These are phyloP conservation scores for Aproaerema taeniolella DNA, from an alignment of 2,888 invertebrate species.

Conservation along the genomic window DNA sequence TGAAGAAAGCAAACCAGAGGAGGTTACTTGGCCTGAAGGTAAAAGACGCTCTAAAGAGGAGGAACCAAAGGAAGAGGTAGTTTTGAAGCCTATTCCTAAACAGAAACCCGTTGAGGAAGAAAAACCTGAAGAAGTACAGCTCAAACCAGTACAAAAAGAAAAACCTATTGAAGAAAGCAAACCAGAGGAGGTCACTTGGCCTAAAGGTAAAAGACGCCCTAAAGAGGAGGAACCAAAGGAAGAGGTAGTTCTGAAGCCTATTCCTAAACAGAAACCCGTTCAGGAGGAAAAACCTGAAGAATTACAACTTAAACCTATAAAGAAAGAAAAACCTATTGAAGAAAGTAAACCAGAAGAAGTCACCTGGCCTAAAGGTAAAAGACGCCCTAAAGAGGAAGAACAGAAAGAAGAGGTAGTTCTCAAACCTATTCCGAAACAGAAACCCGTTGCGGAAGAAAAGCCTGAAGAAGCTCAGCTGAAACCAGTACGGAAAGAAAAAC, in stretches of 20 bases:
- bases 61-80: too few species aligned
- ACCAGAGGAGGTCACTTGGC: too few species aligned
- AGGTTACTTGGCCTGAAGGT: too few species aligned
- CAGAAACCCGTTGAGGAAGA: too few species aligned
- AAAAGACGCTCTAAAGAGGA: too few species aligned
- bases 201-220: constrained; percentile 39
- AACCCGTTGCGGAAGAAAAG: constrained; percentile 35
- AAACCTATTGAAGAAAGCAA: too few species aligned
- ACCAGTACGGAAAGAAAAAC: constrained; percentile 27
- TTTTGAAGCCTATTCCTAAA: too few species aligned
- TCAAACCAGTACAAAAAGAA: too few species aligned
- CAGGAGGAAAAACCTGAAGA: constrained; percentile 39
- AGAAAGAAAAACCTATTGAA: constrained; percentile 20
- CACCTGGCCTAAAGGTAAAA: constrained; percentile 34
- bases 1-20: too few species aligned
- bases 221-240: constrained; percentile 24
- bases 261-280: constrained; percentile 25
- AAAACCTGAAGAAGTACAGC: too few species aligned
- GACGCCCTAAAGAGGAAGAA: constrained; percentile 28
- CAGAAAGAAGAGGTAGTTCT: constrained; percentile 42
- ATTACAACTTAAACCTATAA: constrained; percentile 31
- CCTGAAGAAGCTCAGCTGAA: constrained; percentile 34
- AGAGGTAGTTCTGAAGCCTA: constrained; percentile 40
- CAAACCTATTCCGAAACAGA: constrained; percentile 34
- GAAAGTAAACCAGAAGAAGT: constrained; percentile 25